Evolutionary conservation across 2,113 vertebrate genomes (phyloP), one percentile per base, ranked within the genome.

Genomic region (Mirza zaza): DNA sequence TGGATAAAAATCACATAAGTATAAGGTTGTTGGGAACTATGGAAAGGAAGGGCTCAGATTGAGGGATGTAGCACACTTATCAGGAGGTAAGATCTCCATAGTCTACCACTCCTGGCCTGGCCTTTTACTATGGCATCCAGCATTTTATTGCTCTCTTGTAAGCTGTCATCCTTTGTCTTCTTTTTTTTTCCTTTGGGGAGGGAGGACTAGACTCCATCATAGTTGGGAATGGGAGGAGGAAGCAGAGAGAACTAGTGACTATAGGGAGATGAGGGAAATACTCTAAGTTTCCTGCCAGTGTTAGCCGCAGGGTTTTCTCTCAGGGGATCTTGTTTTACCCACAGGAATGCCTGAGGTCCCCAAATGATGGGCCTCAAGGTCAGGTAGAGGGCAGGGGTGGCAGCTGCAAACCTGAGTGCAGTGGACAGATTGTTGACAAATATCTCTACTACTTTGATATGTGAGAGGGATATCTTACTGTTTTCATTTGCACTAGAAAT

Each of bases 1-100:
- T n/a, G 6, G n/a, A 79, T 87, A 96, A 86, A 94, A 97, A 96
- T 4, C 76, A 50, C 48, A 29, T 87, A 75, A n/a, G 75, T 87
- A 70, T 75, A 34, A 71, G 23, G 59, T 50, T 32, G 50, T 68
- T 75, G 34, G 76, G 55, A 39, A 86, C 45, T 32, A 77, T 7
- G 5, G 55, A 34, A 93, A 93, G 80, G 42, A 90, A n/a, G n/a
- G 91, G 79, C 82, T 96, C 82, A 92, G 90, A 87, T 48, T 21
- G 84, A 71, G 65, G 36, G 23, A n/a, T 20, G 7, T 11, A 65
- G 70, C 70, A 52, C 77, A 39, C 80, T 61, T 25, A 55, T 52
- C 29, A 94, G 84, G n/a, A 86, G 50, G 90, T 82, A 59, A 76
- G 36, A 71, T 79, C 68, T 79, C 61, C 63, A 82, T 13, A 42